These are phyloP conservation scores for Sarcoramphus papa DNA, from an alignment of 2,797 vertebrate genomes.

Conservation along the genomic window DNA sequence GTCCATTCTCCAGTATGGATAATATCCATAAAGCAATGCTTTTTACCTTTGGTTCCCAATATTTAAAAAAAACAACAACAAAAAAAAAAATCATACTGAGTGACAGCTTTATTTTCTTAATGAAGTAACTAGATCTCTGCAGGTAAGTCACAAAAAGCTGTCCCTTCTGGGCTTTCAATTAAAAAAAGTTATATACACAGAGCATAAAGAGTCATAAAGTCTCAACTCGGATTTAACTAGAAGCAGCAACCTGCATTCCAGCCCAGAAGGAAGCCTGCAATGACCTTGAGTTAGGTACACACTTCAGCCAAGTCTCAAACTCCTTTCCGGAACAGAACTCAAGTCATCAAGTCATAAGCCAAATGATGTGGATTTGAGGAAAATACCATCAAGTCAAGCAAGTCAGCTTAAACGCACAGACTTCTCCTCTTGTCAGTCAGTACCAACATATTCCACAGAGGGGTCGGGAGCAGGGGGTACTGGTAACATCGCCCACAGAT, in stretches of 20 bases:
- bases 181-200: background rate
- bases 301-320: background rate
- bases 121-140: background rate
- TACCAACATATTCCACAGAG: background rate
- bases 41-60: background rate
- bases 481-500: background rate
- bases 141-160: background rate
- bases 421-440: background rate
- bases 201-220: background rate
- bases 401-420: background rate
- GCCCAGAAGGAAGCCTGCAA: background rate
- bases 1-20: background rate
- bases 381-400: background rate
- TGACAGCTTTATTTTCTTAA: background rate
- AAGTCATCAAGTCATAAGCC: background rate
- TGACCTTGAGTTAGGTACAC: background rate
- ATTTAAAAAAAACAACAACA: background rate
- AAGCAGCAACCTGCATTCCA: background rate
- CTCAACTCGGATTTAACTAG: background rate
- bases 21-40: background rate
- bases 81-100: background rate
- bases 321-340: background rate
- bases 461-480: rapidly evolving
- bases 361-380: background rate
- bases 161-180: background rate